Conservation (phyloP, 2,797 vertebrate genomes). For the Spea hammondii region DNA sequence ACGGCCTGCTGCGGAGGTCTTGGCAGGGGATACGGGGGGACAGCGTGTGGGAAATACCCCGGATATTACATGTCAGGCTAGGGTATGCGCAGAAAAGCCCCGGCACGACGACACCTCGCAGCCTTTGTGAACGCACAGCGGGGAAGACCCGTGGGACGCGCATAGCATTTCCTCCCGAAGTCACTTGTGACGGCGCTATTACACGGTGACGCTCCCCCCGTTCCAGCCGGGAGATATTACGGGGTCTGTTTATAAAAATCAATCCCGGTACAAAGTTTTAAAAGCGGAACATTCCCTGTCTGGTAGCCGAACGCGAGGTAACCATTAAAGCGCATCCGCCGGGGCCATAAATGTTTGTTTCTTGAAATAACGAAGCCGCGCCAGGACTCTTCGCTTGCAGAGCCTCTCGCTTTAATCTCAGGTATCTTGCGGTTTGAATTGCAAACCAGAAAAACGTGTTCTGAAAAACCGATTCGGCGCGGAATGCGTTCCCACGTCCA, state of each 20-base stretch:
- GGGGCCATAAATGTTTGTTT: constrained; percentile 10
- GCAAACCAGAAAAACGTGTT: constrained; percentile 49
- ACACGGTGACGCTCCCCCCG: no score
- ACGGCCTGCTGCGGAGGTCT: constrained; percentile 62
- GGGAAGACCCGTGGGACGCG: no score
- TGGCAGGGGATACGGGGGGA: constrained; percentile 64
- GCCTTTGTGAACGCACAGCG: no score
- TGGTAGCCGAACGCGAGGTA: constrained; percentile 10
- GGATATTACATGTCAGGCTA: background rate
- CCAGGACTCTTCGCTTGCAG: background rate
- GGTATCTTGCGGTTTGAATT: constrained; percentile 39
- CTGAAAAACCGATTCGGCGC: constrained; percentile 27
- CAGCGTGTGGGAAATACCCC: constrained; percentile 66
- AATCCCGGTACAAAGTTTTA: no score
- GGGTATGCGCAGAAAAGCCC: no score
- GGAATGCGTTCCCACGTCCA: background rate
- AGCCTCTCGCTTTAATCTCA: constrained; percentile 11
- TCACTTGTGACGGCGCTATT: no score
- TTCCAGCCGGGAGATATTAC: no score
- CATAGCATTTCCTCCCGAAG: no score
- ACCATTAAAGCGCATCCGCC: background rate
- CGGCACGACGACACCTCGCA: no score
- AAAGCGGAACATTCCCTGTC: background rate
- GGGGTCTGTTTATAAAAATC: no score
- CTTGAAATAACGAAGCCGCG: background rate